Conservation (phyloP, 2,888 invertebrate species). For the Leistus spinibarbis region DNA sequence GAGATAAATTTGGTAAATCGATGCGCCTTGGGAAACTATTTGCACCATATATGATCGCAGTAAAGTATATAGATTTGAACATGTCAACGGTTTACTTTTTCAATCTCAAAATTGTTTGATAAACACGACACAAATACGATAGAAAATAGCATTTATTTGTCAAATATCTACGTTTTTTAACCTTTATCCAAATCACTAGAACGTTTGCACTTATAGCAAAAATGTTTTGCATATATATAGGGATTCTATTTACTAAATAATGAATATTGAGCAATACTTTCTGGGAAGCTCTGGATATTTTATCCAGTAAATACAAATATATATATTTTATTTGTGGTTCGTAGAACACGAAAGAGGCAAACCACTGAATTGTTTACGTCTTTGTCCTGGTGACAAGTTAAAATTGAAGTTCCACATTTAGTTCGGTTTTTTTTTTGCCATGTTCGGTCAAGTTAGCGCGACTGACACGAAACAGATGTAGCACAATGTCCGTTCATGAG, state of each 20-base stretch:
- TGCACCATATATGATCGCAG: not conserved
- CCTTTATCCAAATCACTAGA: too few relatives aligned
- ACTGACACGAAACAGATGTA: not conserved
- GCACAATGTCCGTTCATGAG: not conserved
- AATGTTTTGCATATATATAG: not conserved
- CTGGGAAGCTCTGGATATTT: too few relatives aligned
- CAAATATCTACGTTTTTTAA: too few relatives aligned
- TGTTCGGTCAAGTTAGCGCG: not conserved
- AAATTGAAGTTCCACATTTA: too few relatives aligned
- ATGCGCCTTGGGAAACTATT: too few relatives aligned
- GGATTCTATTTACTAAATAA: too few relatives aligned
- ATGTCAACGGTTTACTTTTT: not conserved
- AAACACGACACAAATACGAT: not conserved
- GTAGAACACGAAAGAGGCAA: not conserved
- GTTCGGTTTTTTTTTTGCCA: too few relatives aligned
- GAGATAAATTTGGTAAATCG: too few relatives aligned
- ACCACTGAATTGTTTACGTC: not conserved
- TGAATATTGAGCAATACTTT: too few relatives aligned
- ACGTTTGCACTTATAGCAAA: too few relatives aligned
- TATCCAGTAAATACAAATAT: not conserved
- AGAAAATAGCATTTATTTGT: not conserved
- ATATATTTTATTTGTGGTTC: not conserved
- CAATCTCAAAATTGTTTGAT: not conserved
- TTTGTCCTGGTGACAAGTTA: not conserved
- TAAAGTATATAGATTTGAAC: not conserved